Evolutionary conservation across 2,888 invertebrate species (phyloP), one percentile per base, ranked within the genome.

Genomic region (Ichneumon xanthorius): DNA sequence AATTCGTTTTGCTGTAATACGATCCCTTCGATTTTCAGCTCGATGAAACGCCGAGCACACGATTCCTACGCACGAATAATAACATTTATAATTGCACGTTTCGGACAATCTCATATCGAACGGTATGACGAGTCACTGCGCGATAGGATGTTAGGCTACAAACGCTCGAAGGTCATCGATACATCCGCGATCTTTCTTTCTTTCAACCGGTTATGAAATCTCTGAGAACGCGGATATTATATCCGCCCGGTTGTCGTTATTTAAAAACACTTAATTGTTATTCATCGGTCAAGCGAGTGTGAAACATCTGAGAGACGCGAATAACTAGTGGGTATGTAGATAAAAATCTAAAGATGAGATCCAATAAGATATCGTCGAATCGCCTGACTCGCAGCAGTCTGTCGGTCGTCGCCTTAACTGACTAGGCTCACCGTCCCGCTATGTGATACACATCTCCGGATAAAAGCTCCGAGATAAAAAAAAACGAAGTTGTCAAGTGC

Each of bases 161-260:
- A 80, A 50, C 65, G 40, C 70, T 84, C 84, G 76, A 84, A 84
- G 84, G 84, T 71, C 76, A 76, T 30, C 48, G 48, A 67, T 67
- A 55, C 71, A 80, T 84, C 80, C 84, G 84, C 55, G 76, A 84
- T 84, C 58, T 75, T 26, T n/a, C n/a, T 26, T 75, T 63, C 4
- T 45, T 48, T 48, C 48, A 80, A 76, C 76, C 80, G 80, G 67
- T 84, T 84, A 72, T 65, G 80, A 76, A 84, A 84, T 63, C 16
- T 45, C 76, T 76, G 70, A 48, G 63, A 76, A 80, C 58, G 84
- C 84, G 76, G 84, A 80, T 84, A 9, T 26, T 30, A 14, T 9
- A 9, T 9, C 9, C n/a, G n/a, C n/a, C 0, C 9, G 19, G 19
- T 55, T 55, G 22, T 55, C 4, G 22, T 22, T 55, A 26, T 55